Conservation (phyloP, 2,888 invertebrate species). For the Uloborus plumipes region DNA sequence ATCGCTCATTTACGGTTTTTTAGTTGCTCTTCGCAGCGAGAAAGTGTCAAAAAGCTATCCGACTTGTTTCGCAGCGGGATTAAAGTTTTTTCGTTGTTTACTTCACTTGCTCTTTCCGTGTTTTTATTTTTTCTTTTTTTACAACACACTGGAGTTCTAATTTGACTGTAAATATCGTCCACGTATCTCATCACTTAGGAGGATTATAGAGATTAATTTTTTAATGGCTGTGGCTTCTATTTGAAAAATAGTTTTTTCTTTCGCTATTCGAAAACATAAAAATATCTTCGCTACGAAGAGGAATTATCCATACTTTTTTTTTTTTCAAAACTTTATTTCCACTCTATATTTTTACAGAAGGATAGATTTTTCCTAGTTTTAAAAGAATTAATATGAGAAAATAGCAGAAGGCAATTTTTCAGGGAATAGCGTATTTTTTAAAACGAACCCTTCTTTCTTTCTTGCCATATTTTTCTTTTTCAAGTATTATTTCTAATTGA, state of each 20-base stretch:
- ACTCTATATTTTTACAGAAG: too few species aligned
- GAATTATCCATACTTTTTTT: conserved; percentile 20
- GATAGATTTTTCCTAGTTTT: not conserved
- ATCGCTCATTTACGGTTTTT: conserved; percentile 56
- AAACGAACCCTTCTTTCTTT: not conserved
- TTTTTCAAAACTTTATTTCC: not conserved
- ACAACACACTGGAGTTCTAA: conserved; percentile 43
- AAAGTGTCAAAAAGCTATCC: conserved; percentile 29
- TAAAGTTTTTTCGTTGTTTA: conserved; percentile 24
- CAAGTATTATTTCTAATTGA: too few species aligned
- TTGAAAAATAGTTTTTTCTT: conserved; percentile 6
- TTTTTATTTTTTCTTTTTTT: conserved; percentile 13
- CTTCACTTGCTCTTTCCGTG: conserved; percentile 6
- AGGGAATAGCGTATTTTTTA: not conserved
- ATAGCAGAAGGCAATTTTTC: not conserved
- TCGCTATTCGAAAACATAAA: not conserved
- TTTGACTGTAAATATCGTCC: conserved; percentile 46
- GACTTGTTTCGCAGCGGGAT: conserved; percentile 34
- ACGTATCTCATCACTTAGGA: conserved; percentile 26
- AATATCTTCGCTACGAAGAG: conserved; percentile 42
- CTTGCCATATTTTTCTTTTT: not conserved
- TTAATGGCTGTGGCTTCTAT: conserved; percentile 47
- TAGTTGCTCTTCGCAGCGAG: conserved; percentile 34
- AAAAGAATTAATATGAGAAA: not conserved
- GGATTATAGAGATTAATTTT: conserved; percentile 63